Conservation (phyloP, 2,797 vertebrate genomes). For the Picus viridis region DNA sequence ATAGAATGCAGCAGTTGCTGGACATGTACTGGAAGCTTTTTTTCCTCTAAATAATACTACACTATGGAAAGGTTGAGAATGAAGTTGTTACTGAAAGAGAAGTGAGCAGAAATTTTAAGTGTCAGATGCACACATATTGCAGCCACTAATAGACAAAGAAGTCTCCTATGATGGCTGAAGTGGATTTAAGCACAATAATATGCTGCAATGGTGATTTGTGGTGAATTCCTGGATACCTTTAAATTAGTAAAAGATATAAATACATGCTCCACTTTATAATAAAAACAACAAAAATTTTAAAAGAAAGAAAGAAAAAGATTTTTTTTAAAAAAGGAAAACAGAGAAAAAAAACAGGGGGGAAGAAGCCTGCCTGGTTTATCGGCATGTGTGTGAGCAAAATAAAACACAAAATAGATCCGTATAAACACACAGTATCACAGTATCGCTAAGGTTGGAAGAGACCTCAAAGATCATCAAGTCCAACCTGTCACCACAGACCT, state of each 20-base stretch:
- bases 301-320: too few relatives aligned
- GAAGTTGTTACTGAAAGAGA: conserved; percentile 1
- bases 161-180: not conserved
- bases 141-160: not conserved
- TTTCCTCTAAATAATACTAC: not conserved
- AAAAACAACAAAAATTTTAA: too few relatives aligned
- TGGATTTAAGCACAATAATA: not conserved
- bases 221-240: not conserved
- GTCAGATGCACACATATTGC: not conserved
- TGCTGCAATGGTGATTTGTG: not conserved
- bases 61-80: not conserved
- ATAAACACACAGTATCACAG: not conserved
- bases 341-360: not conserved
- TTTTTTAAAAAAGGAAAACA: not conserved
- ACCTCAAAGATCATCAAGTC: too few relatives aligned
- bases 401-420: not conserved
- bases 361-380: not conserved
- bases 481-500: too few relatives aligned
- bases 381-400: not conserved
- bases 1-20: conserved; percentile 14
- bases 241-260: not conserved
- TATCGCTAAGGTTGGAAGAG: too few relatives aligned
- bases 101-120: not conserved
- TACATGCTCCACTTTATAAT: not conserved
- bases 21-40: not conserved